Conservation (phyloP, 2,113 vertebrate genomes). For the Alectura lathami region DNA sequence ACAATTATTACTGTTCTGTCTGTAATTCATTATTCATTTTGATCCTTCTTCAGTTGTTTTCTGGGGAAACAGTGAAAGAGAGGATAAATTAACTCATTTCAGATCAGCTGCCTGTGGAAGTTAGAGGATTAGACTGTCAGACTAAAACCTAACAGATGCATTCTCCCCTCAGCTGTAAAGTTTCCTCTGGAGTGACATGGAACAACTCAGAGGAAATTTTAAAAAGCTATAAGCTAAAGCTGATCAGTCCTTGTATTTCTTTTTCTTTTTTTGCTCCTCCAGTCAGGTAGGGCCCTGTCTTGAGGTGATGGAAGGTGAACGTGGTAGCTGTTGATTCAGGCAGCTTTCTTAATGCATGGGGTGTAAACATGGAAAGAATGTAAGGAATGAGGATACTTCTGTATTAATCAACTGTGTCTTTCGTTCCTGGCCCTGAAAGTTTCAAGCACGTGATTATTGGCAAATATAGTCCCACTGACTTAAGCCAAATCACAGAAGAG, state of each 20-base stretch:
- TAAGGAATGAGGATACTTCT: neutral
- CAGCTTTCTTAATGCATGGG: neutral
- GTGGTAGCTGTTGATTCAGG: neutral
- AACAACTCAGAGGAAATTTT: neutral
- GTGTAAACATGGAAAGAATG: neutral
- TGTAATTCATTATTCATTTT: neutral
- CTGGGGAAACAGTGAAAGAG: neutral
- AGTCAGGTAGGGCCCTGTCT: neutral
- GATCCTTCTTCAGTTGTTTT: neutral
- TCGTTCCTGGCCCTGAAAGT: neutral
- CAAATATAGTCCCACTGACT: neutral
- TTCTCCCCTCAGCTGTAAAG: neutral
- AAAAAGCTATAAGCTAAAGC: neutral
- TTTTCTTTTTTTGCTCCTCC: fast-evolving
- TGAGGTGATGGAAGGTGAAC: neutral
- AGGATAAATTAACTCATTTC: neutral
- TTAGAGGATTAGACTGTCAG: neutral
- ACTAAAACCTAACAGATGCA: neutral
- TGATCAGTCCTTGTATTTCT: neutral
- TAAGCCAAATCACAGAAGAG: neutral
- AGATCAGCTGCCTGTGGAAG: neutral
- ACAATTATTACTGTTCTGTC: neutral
- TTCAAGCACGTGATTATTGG: neutral
- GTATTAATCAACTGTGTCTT: neutral
- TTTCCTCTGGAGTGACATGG: neutral